phyloP scores from a whole-genome alignment of 2,888 invertebrate species.

The Osedax fenrisi region DNA sequence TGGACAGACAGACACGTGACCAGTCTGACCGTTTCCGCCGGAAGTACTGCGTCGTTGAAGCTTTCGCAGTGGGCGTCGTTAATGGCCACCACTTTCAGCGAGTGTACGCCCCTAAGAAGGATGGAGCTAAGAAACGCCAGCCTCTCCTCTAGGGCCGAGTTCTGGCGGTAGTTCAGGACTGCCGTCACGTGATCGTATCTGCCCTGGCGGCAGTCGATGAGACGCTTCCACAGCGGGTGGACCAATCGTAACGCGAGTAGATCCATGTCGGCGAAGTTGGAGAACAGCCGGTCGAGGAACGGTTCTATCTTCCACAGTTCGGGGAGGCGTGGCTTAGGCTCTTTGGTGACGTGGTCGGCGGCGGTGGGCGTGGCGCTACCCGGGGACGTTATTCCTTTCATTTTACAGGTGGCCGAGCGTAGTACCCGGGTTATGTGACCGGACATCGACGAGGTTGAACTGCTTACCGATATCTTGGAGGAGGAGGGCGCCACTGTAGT shows the following conservation, averaged over 20 bases:
- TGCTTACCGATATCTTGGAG: no score
- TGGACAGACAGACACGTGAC: constrained; percentile 74
- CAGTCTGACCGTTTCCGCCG: constrained; percentile 58
- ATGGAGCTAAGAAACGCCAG: constrained; percentile 54
- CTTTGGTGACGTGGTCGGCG: neutral
- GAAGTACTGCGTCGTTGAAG: constrained; percentile 70
- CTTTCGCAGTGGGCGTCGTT: constrained; percentile 77
- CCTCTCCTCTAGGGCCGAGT: constrained; percentile 49
- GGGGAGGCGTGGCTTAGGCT: constrained; percentile 8
- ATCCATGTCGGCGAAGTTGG: constrained; percentile 57
- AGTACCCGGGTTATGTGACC: constrained; percentile 34
- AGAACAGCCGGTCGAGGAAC: constrained; percentile 71
- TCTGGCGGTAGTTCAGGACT: constrained; percentile 69
- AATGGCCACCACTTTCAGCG: constrained; percentile 70
- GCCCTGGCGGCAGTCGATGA: constrained; percentile 73
- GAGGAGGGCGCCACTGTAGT: no score
- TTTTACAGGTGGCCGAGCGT: constrained; percentile 35
- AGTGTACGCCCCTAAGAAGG: constrained; percentile 72
- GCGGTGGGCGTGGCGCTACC: neutral
- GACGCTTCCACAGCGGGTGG: constrained; percentile 74
- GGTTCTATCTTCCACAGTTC: constrained; percentile 63
- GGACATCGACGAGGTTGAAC: constrained; percentile 29
- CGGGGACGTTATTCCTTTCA: constrained; percentile 18
- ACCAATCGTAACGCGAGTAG: constrained; percentile 69
- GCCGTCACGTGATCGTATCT: constrained; percentile 78